Conservation (phyloP, 2,797 vertebrate species). For the Peromyscus attwateri region DNA sequence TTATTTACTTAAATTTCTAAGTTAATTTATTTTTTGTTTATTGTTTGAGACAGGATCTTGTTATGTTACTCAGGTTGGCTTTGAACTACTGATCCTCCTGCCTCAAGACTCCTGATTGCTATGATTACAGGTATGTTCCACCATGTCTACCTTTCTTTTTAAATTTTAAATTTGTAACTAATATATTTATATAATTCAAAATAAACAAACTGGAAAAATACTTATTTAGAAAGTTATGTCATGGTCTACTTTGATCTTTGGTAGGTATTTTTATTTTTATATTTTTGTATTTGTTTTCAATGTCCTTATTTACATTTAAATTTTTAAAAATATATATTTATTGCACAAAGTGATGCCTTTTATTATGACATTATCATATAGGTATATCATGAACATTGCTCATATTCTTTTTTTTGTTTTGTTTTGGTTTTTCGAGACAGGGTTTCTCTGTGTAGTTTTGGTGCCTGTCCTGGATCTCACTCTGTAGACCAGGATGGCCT, state of each 20-base stretch:
- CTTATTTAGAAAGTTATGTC: background rate
- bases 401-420: background rate
- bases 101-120: background rate
- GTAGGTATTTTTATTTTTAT: slow-evolving; percentile 35
- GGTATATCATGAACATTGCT: background rate
- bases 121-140: background rate
- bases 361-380: background rate
- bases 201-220: background rate
- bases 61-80: background rate
- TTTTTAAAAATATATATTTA: background rate
- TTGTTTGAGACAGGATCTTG: background rate
- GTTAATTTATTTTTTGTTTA: background rate
- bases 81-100: background rate
- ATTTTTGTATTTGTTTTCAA: slow-evolving; percentile 49
- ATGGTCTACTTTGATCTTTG: background rate
- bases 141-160: background rate
- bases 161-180: background rate
- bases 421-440: no score
- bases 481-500: no score
- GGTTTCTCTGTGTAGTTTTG: no score
- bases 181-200: slow-evolving; percentile 20
- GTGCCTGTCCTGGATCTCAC: no score
- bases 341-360: background rate
- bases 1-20: background rate
- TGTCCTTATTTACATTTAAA: background rate